These are phyloP conservation scores for Catostomus latipinnis DNA, from an alignment of 2,797 vertebrate genomes.

Conservation along the genomic window DNA sequence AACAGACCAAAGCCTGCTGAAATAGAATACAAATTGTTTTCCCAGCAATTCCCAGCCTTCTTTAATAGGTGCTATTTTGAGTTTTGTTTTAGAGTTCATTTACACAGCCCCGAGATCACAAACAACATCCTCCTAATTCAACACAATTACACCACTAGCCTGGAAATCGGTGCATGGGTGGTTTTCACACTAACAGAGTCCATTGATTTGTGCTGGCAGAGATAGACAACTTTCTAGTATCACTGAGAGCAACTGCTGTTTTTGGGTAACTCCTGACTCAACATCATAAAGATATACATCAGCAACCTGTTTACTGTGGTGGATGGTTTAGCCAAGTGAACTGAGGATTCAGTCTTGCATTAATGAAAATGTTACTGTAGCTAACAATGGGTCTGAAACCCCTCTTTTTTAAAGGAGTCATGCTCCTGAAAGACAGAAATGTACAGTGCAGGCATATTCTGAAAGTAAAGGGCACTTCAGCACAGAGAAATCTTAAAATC, in stretches of 20 bases:
- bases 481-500: constrained; percentile 9
- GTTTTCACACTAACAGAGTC: constrained; percentile 40
- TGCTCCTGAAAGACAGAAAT: neutral
- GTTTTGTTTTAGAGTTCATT: constrained; percentile 58
- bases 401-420: neutral
- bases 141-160: constrained; percentile 40
- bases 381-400: neutral
- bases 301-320: constrained; percentile 35
- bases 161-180: constrained; percentile 45
- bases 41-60: neutral
- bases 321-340: constrained; percentile 21
- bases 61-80: constrained; percentile 29
- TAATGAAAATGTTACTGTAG: neutral
- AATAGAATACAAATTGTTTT: constrained; percentile 27
- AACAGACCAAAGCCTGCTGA: constrained; percentile 10
- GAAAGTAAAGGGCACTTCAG: neutral
- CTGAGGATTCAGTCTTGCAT: neutral
- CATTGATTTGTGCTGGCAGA: constrained; percentile 53
- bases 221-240: constrained; percentile 48
- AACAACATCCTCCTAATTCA: constrained; percentile 42
- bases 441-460: constrained; percentile 1
- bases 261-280: constrained; percentile 45
- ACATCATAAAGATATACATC: constrained; percentile 45
- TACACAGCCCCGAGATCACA: constrained; percentile 46
- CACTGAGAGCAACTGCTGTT: constrained; percentile 38